Percentiles rank a stretch among this genome's conserved stretches.
phyloP scores from a whole-genome alignment of 2,797 vertebrate species.

The Argya squamiceps region DNA sequence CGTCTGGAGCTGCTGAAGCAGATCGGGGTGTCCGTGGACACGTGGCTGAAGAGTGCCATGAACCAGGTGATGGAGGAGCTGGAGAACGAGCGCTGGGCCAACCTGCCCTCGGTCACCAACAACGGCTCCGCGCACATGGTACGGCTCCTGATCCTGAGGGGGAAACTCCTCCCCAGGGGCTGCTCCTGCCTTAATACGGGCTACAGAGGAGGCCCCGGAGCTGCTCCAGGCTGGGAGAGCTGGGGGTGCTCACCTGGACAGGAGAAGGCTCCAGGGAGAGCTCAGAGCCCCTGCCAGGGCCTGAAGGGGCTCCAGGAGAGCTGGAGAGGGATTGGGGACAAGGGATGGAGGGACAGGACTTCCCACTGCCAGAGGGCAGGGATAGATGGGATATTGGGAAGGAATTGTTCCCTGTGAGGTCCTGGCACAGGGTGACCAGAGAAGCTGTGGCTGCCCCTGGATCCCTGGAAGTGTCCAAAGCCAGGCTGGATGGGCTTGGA shows the following conservation, averaged over 20 bases:
- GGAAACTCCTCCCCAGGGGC: neutral
- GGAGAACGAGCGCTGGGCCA: constrained; percentile 95
- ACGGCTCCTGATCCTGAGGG: neutral
- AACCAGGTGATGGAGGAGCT: constrained; percentile 98
- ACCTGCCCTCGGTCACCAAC: constrained; percentile 83
- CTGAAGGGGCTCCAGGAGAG: neutral
- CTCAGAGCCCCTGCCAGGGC: neutral
- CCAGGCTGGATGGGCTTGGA: too few species aligned
- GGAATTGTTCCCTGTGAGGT: fast-evolving
- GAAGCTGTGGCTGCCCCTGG: neutral
- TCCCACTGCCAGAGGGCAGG: neutral
- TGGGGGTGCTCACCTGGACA: neutral
- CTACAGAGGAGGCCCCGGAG: fast-evolving
- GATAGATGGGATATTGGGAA: fast-evolving
- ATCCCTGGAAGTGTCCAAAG: neutral
- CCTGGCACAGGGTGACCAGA: neutral
- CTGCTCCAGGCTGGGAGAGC: neutral
- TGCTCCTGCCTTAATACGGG: fast-evolving
- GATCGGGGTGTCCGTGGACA: constrained; percentile 94
- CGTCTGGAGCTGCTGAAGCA: constrained; percentile 93
- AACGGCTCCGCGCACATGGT: constrained; percentile 91
- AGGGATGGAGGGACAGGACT: fast-evolving
- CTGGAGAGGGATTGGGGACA: neutral
- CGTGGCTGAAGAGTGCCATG: constrained; percentile 97
- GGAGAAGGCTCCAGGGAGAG: neutral